Evolutionary conservation across 2,888 invertebrate species (phyloP).

Genomic region (Cataglyphis cursor): DNA sequence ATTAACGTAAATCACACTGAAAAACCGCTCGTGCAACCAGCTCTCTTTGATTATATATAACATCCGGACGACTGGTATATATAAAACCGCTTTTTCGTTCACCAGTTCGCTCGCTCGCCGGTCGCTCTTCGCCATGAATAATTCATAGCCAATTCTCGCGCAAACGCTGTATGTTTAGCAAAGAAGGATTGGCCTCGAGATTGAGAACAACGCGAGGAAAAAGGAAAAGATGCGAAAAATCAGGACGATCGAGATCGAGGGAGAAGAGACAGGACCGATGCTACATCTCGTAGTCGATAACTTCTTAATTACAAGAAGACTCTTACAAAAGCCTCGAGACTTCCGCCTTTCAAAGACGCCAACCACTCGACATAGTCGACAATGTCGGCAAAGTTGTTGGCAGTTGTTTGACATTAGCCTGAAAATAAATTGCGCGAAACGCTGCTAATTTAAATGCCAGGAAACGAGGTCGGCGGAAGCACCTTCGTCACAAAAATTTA

Average conservation of each 20-base stretch:
- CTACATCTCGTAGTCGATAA: conserved; percentile 68
- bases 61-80: conserved; percentile 66
- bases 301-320: conserved; percentile 70
- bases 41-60: conserved; percentile 63
- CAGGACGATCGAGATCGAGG: conserved; percentile 56
- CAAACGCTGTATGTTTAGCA: conserved; percentile 69
- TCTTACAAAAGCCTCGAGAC: conserved; percentile 51
- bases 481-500: conserved; percentile 25
- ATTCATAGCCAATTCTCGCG: conserved; percentile 75
- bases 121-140: conserved; percentile 74
- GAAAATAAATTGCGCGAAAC: conserved; percentile 42
- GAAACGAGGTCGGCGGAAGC: conserved; percentile 36
- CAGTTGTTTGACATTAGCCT: conserved; percentile 54
- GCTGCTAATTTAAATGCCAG: conserved; percentile 47
- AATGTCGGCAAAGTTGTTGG: conserved; percentile 53
- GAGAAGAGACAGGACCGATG: conserved; percentile 44
- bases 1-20: conserved; percentile 82
- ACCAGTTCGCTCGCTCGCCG: conserved; percentile 36
- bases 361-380: conserved; percentile 49
- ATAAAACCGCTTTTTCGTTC: conserved; percentile 69
- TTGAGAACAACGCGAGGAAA: conserved; percentile 17
- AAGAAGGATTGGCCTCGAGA: conserved; percentile 37
- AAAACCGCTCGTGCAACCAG: conserved; percentile 63
- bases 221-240: conserved; percentile 20
- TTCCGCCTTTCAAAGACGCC: conserved; percentile 58